phyloP scores from a whole-genome alignment of 2,888 invertebrate species.

The Pseudanteris insignis region DNA sequence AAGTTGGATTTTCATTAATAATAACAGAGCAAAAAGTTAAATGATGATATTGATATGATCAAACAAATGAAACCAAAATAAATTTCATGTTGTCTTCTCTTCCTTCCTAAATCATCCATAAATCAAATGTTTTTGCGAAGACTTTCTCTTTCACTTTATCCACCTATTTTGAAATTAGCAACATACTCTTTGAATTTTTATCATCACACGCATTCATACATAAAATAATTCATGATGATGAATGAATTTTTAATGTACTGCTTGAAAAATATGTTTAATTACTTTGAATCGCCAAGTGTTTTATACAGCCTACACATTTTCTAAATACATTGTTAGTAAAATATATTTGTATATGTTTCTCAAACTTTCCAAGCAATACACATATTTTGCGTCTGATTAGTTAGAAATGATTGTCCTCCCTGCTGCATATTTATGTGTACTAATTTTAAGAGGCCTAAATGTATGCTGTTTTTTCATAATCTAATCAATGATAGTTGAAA shows the following conservation, averaged over 20 bases:
- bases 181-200: too few species aligned
- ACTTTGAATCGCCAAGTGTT: too few species aligned
- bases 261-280: not conserved
- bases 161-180: slow-evolving; percentile 8
- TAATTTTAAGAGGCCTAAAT: too few species aligned
- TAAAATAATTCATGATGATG: too few species aligned
- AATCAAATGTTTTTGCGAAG: slow-evolving; percentile 16
- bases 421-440: slow-evolving; percentile 49
- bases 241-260: slow-evolving; percentile 3
- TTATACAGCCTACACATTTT: too few species aligned
- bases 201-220: too few species aligned
- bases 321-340: too few species aligned
- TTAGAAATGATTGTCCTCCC: slow-evolving; percentile 48
- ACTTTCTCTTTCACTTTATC: slow-evolving; percentile 13
- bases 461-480: slow-evolving; percentile 24
- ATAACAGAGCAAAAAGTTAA: too few species aligned
- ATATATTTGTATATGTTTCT: too few species aligned
- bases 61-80: slow-evolving; percentile 6
- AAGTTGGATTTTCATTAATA: slow-evolving; percentile 50
- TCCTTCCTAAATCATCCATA: slow-evolving; percentile 15
- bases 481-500: slow-evolving; percentile 7
- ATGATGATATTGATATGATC: slow-evolving; percentile 1
- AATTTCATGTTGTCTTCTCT: slow-evolving; percentile 12
- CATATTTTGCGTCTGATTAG: slow-evolving; percentile 8
- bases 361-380: slow-evolving; percentile 14